A percentile compares a stretch with the other conserved stretches of the same genome.
Evolutionary conservation across 2,888 invertebrate species (phyloP).

Genomic region (Unio pictorum): DNA sequence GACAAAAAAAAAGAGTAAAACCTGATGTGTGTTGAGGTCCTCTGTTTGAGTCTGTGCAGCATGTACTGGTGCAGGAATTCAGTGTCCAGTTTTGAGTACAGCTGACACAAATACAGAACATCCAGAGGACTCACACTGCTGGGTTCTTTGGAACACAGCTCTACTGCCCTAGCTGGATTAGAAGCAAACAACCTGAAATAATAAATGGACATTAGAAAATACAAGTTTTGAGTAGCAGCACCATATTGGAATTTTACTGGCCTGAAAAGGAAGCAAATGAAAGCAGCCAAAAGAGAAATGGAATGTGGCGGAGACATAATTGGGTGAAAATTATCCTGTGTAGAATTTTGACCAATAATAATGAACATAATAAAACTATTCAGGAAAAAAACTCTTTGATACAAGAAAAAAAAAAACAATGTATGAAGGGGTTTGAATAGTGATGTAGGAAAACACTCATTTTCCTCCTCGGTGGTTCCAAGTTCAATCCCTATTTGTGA

Average conservation of each 20-base stretch:
- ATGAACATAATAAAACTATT: too few species aligned
- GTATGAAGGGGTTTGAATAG: too few species aligned
- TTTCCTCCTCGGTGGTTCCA: too few species aligned
- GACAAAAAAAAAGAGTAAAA: background rate
- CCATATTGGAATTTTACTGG: background rate
- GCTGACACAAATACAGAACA: constrained; percentile 43
- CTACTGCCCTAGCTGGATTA: constrained; percentile 31
- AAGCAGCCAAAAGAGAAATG: background rate
- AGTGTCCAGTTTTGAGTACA: constrained; percentile 29
- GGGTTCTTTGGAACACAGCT: constrained; percentile 39
- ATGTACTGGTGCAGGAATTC: constrained; percentile 44
- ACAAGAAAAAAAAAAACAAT: too few species aligned
- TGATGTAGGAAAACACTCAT: too few species aligned
- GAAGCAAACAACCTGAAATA: constrained; percentile 48
- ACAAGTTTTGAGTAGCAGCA: too few species aligned
- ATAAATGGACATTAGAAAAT: constrained; percentile 7
- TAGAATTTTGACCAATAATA: too few species aligned
- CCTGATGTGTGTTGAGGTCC: background rate
- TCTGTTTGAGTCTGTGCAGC: constrained; percentile 11
- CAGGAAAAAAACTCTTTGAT: too few species aligned
- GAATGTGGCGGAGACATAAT: background rate
- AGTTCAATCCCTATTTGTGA: too few species aligned
- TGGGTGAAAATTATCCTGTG: too few species aligned
- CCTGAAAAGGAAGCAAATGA: background rate
- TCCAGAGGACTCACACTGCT: constrained; percentile 44